These are phyloP conservation scores for Brachionus paranguensis DNA, from an alignment of 1,140 invertebrate genomes.

Conservation along the genomic window DNA sequence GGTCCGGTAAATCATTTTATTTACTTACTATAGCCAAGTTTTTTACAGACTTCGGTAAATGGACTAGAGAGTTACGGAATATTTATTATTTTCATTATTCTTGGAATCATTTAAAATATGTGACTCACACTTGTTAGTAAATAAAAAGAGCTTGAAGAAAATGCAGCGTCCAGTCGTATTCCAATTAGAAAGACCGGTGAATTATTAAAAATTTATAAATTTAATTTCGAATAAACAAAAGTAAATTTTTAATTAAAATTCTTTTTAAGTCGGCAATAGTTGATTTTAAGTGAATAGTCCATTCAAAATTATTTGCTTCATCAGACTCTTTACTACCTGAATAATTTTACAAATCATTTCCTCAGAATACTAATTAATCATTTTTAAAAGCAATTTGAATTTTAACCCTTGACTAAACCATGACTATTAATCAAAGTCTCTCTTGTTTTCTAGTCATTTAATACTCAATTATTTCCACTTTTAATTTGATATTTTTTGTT, in stretches of 20 bases:
- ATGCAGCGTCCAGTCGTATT: neutral
- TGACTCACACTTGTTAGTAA: neutral
- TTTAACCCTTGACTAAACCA: neutral
- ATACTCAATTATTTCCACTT: too few relatives aligned
- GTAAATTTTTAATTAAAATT: slow-evolving; percentile 3
- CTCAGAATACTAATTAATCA: neutral
- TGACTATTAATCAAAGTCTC: neutral
- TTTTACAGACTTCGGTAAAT: neutral
- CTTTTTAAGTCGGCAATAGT: neutral
- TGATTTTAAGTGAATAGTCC: neutral
- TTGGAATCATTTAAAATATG: neutral
- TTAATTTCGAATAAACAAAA: neutral
- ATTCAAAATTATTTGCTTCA: neutral
- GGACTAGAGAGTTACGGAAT: neutral
- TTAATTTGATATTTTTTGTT: too few relatives aligned
- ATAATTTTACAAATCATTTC: neutral
- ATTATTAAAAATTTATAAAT: neutral
- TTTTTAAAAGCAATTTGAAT: neutral
- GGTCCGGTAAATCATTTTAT: neutral
- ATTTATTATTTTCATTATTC: neutral
- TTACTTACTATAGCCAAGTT: neutral
- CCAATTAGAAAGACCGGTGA: neutral
- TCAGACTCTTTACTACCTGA: neutral
- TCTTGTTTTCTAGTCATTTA: too few relatives aligned
- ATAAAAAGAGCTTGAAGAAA: neutral